Percentiles rank a stretch among this genome's conserved stretches.
These are phyloP conservation scores for Cyprinus carpio DNA, from an alignment of 2,113 vertebrate genomes.

Conservation along the genomic window DNA sequence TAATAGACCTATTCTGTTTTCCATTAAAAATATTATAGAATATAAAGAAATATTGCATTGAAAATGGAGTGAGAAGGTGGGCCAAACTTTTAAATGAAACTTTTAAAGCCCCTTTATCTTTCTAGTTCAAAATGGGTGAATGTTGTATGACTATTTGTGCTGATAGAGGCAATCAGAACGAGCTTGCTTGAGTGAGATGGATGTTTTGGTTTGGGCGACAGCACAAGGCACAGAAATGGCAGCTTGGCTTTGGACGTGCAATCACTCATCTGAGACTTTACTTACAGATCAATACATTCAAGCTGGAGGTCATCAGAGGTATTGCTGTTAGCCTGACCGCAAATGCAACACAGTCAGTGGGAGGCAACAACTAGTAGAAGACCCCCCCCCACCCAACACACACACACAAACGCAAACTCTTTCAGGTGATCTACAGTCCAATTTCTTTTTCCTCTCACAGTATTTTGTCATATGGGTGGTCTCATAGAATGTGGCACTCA, in stretches of 20 bases:
- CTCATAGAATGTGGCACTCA: background rate
- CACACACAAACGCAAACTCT: too few species aligned
- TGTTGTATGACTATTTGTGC: slow-evolving; percentile 46
- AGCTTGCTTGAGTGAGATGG: slow-evolving; percentile 58
- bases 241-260: slow-evolving; percentile 65
- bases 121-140: slow-evolving; percentile 27
- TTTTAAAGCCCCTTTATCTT: background rate
- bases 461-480: slow-evolving; percentile 3
- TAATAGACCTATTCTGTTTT: too few species aligned
- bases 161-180: slow-evolving; percentile 61
- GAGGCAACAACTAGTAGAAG: slow-evolving; percentile 33
- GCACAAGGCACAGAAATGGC: slow-evolving; percentile 63
- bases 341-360: slow-evolving; percentile 64
- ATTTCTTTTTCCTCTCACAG: slow-evolving; percentile 10
- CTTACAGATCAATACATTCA: slow-evolving; percentile 74
- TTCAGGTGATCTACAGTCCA: slow-evolving; percentile 16
- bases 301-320: slow-evolving; percentile 65
- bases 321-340: slow-evolving; percentile 67
- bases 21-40: too few species aligned
- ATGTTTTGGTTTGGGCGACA: slow-evolving; percentile 63
- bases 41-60: background rate
- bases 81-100: background rate
- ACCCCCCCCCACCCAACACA: background rate
- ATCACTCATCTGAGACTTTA: slow-evolving; percentile 73
- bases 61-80: background rate